These are phyloP conservation scores for Pagrus major DNA, from an alignment of 2,113 vertebrate species.

Conservation along the genomic window DNA sequence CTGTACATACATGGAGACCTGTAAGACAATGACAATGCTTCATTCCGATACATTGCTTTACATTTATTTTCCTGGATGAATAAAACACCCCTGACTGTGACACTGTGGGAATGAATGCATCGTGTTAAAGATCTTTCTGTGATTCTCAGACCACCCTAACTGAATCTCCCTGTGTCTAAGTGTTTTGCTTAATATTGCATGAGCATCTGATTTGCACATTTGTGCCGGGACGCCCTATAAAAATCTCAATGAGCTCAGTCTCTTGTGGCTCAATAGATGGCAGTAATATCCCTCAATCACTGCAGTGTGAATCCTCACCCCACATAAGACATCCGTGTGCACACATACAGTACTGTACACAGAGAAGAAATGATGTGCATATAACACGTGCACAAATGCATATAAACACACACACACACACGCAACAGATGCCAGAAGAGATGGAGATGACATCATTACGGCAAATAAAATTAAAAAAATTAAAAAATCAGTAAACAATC, in stretches of 20 bases:
- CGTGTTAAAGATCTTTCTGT: conserved; percentile 5
- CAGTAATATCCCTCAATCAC: conserved; percentile 87
- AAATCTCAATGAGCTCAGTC: conserved; percentile 76
- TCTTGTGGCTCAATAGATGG: conserved; percentile 87
- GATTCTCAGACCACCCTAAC: conserved; percentile 29
- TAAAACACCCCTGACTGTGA: conserved; percentile 24
- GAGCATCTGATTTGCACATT: conserved; percentile 67
- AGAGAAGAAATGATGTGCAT: conserved; percentile 1
- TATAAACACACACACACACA: conserved; percentile 26
- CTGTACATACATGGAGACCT: not conserved
- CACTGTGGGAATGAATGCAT: conserved; percentile 30
- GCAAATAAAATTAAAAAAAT: conserved; percentile 39
- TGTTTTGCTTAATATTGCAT: conserved; percentile 62
- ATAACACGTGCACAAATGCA: not conserved
- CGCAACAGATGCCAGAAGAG: conserved; percentile 44
- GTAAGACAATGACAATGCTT: not conserved
- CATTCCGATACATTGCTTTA: not conserved
- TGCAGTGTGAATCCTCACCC: conserved; percentile 69
- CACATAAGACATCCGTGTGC: conserved; percentile 44
- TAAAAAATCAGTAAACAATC: conserved; percentile 56
- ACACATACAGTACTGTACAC: not conserved
- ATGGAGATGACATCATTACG: conserved; percentile 59
- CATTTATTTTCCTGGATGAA: conserved; percentile 34
- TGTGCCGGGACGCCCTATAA: conserved; percentile 52
- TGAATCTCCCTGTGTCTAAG: conserved; percentile 45